Conservation (phyloP, 1,140 invertebrate genomes). For the Hermatobates lingyangjiaoensis region DNA sequence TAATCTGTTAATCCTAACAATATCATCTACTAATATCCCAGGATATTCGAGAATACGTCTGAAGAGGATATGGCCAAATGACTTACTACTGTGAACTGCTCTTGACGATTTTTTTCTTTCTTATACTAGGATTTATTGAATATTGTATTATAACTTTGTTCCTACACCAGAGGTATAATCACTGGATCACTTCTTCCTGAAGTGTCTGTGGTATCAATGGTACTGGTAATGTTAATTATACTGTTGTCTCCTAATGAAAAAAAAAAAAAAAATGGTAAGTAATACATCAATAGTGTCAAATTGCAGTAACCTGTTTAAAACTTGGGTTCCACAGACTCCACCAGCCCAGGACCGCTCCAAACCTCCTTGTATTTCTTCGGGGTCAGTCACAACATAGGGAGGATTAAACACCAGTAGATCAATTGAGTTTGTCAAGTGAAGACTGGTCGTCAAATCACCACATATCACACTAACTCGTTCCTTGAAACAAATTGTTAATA, state of each 20-base stretch:
- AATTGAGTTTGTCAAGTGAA: conserved; percentile 28
- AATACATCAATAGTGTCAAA: neutral
- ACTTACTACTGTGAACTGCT: too few species aligned
- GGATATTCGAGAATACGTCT: too few species aligned
- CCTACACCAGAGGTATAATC: neutral
- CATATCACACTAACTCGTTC: conserved; percentile 37
- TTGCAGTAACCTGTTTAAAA: conserved; percentile 40
- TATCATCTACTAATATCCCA: too few species aligned
- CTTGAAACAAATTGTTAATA: neutral
- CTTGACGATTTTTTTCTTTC: too few species aligned
- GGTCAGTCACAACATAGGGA: conserved; percentile 82
- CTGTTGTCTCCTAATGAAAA: neutral
- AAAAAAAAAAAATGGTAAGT: neutral
- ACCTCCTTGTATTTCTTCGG: conserved; percentile 37
- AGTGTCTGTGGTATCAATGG: neutral
- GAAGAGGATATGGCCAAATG: too few species aligned
- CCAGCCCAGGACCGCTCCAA: conserved; percentile 68
- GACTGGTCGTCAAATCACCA: conserved; percentile 41
- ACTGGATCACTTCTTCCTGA: neutral
- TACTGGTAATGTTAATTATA: neutral
- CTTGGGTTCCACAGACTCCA: conserved; percentile 51
- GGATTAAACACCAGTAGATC: conserved; percentile 94
- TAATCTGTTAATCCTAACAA: too few species aligned
- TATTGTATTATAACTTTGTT: neutral
- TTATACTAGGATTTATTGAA: neutral